Evolutionary conservation across 2,113 vertebrate species (phyloP), one percentile per base, ranked within the genome.

Genomic region (Rana temporaria): DNA sequence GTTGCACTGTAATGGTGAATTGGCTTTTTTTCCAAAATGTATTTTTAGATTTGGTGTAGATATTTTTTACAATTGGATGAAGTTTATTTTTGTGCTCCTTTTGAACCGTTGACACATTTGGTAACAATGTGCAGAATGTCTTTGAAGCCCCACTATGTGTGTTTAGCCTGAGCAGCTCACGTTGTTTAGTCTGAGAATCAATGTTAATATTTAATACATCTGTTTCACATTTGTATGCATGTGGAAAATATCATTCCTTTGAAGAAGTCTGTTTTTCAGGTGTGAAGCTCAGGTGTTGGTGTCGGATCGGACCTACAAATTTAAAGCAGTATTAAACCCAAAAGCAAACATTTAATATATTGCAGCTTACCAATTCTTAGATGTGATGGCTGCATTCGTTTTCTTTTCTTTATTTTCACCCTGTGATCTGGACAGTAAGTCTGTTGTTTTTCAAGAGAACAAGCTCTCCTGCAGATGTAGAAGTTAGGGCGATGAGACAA

Each of bases 191-290:
- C 70, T 82, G 52, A 56, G 52, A 30, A 30, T 52, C 64, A 65
- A 66, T 57, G 71, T 55, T 65, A 67, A 82, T 75, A 82, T 82
- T 81, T 82, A 57, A 57, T 74, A 71, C 70, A 82, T 82, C 71
- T 82, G 62, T 32, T 82, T 60, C 22, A 73, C 69, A 73, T 64
- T 82, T 32, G 60, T 32, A 16, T 73, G 22, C 62, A 72, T 59
- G 26, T 4, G 57, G 66, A 67, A 82, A 74, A 74, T 82, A 74
- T 59, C 38, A 30, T 26, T 55, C 17, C 53, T 73, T 57, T 59
- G 30, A 59, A 55, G 70, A 57, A 11, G 42, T 48, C 42, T 48
- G 42, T 48, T 48, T 38, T 12, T 48, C 42, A 48, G 42, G 42
- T 48, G 12, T 48, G 42, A 48, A 12, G 11, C 42, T 48, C 42